These are phyloP conservation scores for Seriola quinqueradiata DNA, from an alignment of 2,113 vertebrate species.

Conservation along the genomic window DNA sequence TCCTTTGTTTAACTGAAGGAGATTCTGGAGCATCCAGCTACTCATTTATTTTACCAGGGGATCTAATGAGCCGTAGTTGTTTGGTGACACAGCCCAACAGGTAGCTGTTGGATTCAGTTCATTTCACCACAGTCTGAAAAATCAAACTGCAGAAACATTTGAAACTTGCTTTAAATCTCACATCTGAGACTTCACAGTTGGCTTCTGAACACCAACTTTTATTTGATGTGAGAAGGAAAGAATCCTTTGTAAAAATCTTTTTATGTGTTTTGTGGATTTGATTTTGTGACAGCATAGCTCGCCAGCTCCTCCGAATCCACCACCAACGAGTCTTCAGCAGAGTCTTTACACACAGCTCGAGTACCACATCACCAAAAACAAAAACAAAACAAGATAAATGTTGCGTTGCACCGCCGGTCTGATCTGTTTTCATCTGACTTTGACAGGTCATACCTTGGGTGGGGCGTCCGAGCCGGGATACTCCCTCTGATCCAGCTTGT, in stretches of 20 bases:
- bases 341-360: neutral
- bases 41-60: too few relatives aligned
- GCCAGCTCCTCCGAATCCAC: neutral
- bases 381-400: neutral
- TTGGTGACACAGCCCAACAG: neutral
- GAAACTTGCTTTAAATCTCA: neutral
- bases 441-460: slow-evolving; percentile 89
- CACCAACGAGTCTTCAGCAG: neutral
- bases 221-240: neutral
- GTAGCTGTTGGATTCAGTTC: neutral
- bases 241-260: neutral
- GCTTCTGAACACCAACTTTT: too few relatives aligned
- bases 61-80: too few relatives aligned
- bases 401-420: neutral
- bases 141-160: neutral
- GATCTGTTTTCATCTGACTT: neutral
- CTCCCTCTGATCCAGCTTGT: slow-evolving; percentile 98
- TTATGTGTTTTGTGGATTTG: too few relatives aligned
- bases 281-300: neutral
- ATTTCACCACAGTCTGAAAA: neutral
- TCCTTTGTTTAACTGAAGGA: too few relatives aligned
- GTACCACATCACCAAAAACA: too few relatives aligned
- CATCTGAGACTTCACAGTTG: neutral
- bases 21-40: too few relatives aligned
- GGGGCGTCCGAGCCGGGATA: slow-evolving; percentile 96